Percentiles rank a stretch among this genome's conserved stretches.
Evolutionary conservation across 2,888 invertebrate genomes (phyloP).

Genomic region (Amphiduros pacificus): DNA sequence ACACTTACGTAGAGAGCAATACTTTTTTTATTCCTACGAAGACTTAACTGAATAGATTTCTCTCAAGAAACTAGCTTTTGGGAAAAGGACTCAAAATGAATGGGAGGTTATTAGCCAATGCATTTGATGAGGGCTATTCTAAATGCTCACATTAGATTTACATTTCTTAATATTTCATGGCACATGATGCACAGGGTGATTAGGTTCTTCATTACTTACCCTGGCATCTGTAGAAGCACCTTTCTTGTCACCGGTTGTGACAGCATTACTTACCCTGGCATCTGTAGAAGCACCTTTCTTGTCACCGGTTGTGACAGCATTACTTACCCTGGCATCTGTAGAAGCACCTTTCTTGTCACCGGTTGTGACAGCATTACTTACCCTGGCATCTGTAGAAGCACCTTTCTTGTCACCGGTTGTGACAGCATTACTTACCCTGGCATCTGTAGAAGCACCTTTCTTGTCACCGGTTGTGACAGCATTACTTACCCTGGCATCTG

Average conservation of each 20-base stretch:
- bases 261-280: conserved; percentile 52
- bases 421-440: conserved; percentile 51
- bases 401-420: conserved; percentile 54
- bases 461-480: conserved; percentile 54
- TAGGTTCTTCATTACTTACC: no score
- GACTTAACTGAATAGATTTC: no score
- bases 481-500: conserved; percentile 53
- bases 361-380: conserved; percentile 50
- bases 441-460: conserved; percentile 54
- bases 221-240: conserved; percentile 60
- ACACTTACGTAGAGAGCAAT: no score
- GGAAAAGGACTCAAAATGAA: no score
- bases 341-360: conserved; percentile 51
- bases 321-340: conserved; percentile 55
- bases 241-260: conserved; percentile 54
- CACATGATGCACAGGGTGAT: no score
- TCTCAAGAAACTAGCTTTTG: no score
- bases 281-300: conserved; percentile 54
- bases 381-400: conserved; percentile 57
- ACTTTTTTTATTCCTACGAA: no score
- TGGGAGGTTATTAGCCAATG: no score
- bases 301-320: conserved; percentile 54
- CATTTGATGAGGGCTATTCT: no score
- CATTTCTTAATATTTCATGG: no score
- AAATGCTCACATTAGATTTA: no score